Evolutionary conservation across 2,888 invertebrate species (phyloP).

Genomic region (Cyclophora albipunctata): DNA sequence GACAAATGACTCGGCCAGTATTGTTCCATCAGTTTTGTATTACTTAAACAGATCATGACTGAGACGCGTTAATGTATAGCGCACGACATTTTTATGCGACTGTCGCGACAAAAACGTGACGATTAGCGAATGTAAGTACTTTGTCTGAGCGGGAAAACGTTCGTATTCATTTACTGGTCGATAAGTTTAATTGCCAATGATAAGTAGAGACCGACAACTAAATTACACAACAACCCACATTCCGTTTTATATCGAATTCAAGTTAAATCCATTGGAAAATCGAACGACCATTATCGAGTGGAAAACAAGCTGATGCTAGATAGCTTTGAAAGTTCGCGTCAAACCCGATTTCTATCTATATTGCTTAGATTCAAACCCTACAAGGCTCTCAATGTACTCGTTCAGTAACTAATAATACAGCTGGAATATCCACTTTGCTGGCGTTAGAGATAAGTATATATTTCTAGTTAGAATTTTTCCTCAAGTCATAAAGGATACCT

Average conservation of each 20-base stretch:
- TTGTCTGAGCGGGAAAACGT: no score
- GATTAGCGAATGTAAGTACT: slow-evolving; percentile 3
- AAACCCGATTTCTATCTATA: slow-evolving; percentile 12
- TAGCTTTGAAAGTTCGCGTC: slow-evolving; percentile 19
- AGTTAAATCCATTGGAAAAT: slow-evolving; percentile 6
- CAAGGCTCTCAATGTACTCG: slow-evolving; percentile 4
- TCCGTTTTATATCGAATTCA: no score
- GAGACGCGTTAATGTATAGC: slow-evolving; percentile 16
- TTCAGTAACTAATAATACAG: background rate
- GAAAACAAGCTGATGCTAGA: slow-evolving; percentile 10
- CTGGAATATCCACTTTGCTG: slow-evolving; percentile 6
- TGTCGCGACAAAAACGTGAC: slow-evolving; percentile 7
- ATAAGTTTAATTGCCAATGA: background rate
- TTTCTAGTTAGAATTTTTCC: background rate
- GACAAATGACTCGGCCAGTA: slow-evolving; percentile 50
- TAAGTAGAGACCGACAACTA: no score
- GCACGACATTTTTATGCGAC: slow-evolving; percentile 17
- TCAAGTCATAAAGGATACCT: no score
- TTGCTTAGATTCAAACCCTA: slow-evolving; percentile 10
- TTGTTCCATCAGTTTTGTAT: slow-evolving; percentile 50
- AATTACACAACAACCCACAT: no score
- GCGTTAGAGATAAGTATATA: background rate
- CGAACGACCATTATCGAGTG: background rate
- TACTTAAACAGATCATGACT: slow-evolving; percentile 46
- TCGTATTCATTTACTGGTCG: slow-evolving; percentile 2